Base-by-base conservation (phyloP, 2,888 invertebrate genomes). In the Dioctria linearis region DNA sequence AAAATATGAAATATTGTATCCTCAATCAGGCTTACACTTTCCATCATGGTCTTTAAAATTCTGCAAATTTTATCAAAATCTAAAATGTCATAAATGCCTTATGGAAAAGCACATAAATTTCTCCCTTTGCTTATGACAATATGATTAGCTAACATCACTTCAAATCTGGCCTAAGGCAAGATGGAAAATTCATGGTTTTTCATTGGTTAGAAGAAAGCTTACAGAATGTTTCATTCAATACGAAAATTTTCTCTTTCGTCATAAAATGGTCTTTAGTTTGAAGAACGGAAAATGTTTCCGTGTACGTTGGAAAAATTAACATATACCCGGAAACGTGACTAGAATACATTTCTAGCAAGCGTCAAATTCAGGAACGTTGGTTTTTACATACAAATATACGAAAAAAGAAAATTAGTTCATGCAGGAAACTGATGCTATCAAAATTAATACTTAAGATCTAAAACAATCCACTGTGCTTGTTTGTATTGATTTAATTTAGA, bases 291-390 rank as follows among this genome's bases (percentile, higher is more conserved):
- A 43, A 66, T 5, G 46, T 46, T 39, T 37, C 39, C n/a, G 11
- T 46, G 46, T 63, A 39, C 76, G 37, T 37, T 46, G 57, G 65
- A 54, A 46, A 49, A 73, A 81, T 81, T 81, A 81, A 76, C 81
- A 81, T 81, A 79, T 25, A 81, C 75, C 79, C 67, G 76, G 40
- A 73, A 73, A 81, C 81, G 81, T 81, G 81, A 79, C 81, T 75
- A 67, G 66, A 79, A 81, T 75, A 81, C 57, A 79, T 81, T 81
- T 81, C 81, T 46, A 75, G 79, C 81, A 79, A 79, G 54, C 79
- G 81, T 81, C 81, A 81, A 81, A 81, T 81, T 81, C 79, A 79
- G 79, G 67, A 81, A 81, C 79, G 79, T 81, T 66, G 67, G 57
- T 40, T n/a, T 63, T 63, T 37, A 76, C 63, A 46, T 11, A 76